Evolutionary conservation across 1,140 invertebrate genomes (phyloP).

Genomic region (Spodoptera frugiperda): DNA sequence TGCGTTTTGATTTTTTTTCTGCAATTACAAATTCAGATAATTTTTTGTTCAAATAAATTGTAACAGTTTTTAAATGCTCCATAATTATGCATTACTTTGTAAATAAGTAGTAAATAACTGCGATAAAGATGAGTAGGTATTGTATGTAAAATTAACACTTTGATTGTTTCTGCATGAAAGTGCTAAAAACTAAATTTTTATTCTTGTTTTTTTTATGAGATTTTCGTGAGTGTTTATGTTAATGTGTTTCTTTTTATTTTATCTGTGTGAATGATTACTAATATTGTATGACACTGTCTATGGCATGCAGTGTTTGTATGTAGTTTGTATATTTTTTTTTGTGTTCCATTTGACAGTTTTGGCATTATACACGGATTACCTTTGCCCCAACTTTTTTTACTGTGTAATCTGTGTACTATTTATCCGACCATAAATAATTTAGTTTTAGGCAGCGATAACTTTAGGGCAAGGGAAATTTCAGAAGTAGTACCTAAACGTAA

Average conservation of each 20-base stretch:
- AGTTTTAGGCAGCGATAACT: conserved; percentile 6
- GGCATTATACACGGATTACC: background rate
- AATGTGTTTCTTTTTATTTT: conserved; percentile 30
- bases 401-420: conserved; percentile 1
- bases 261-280: conserved; percentile 36
- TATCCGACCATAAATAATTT: conserved; percentile 22
- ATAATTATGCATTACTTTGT: conserved; percentile 50
- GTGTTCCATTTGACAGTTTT: conserved; percentile 16
- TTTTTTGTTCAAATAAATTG: no score
- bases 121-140: conserved; percentile 31
- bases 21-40: no score
- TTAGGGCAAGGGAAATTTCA: conserved; percentile 7
- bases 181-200: conserved; percentile 57
- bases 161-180: conserved; percentile 64
- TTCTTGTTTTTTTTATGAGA: conserved; percentile 33
- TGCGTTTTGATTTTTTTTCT: conserved; percentile 7
- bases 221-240: conserved; percentile 42
- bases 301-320: conserved; percentile 43
- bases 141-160: conserved; percentile 61
- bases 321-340: conserved; percentile 26
- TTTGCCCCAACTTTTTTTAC: conserved; percentile 9
- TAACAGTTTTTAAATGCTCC: no score
- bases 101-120: conserved; percentile 49
- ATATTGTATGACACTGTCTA: conserved; percentile 45
- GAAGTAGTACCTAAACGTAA: conserved; percentile 9